These are phyloP conservation scores for Gavia stellata DNA, from an alignment of 2,113 vertebrate genomes.

Conservation along the genomic window DNA sequence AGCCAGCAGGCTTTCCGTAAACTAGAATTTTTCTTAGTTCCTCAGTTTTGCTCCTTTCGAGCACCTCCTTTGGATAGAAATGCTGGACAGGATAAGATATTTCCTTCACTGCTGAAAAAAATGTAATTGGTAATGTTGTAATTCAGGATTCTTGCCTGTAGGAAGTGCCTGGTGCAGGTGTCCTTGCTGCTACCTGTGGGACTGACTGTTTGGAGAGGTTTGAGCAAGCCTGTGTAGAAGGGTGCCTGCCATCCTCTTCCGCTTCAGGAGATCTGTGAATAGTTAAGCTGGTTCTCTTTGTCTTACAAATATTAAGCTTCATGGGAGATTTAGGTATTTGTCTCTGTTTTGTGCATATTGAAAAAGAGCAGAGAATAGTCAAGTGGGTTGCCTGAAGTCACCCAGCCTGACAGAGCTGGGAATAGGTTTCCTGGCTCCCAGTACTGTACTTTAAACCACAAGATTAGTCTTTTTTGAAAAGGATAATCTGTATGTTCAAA, in stretches of 20 bases:
- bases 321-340: not conserved
- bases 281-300: not conserved
- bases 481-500: constrained; percentile 54
- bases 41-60: not conserved
- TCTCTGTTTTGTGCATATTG: not conserved
- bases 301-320: not conserved
- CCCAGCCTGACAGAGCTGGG: constrained; percentile 7
- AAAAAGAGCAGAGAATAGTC: not conserved
- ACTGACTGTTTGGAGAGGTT: not conserved
- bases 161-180: not conserved
- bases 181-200: not conserved
- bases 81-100: not conserved
- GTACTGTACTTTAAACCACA: constrained; percentile 44
- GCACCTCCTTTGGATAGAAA: not conserved
- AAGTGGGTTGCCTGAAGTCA: not conserved
- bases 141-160: not conserved
- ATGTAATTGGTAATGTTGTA: rapidly evolving
- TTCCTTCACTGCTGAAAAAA: not conserved
- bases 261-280: not conserved
- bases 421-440: constrained; percentile 2
- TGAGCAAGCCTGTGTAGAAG: not conserved
- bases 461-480: constrained; percentile 45
- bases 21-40: not conserved
- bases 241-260: not conserved
- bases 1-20: not conserved